A percentile compares a stretch with the other conserved stretches of the same genome.
phyloP scores from a whole-genome alignment of 2,113 vertebrate genomes.

The Eulemur rufifrons region DNA sequence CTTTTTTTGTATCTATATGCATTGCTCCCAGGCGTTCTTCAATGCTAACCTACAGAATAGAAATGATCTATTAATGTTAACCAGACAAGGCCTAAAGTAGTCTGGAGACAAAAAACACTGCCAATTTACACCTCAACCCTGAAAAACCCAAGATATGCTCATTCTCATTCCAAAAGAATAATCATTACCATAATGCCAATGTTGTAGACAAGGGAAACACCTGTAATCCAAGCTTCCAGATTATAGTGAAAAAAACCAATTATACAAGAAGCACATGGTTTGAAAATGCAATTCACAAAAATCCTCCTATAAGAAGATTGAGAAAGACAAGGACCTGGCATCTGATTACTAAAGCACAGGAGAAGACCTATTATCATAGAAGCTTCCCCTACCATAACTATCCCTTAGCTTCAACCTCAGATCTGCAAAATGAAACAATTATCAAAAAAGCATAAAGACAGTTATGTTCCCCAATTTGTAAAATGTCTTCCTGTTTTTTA shows the following conservation, averaged over 20 bases:
- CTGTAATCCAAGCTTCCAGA: neutral
- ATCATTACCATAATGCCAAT: neutral
- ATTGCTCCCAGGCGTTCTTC: slow-evolving; percentile 94
- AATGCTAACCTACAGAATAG: slow-evolving; percentile 89
- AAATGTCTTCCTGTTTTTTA: neutral
- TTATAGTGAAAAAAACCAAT: neutral
- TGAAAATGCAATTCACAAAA: slow-evolving; percentile 5
- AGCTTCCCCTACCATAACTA: neutral
- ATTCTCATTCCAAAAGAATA: neutral
- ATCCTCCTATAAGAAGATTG: too few relatives aligned
- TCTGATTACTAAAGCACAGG: neutral
- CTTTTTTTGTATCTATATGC: slow-evolving; percentile 86
- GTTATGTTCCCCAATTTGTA: neutral
- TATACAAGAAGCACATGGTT: neutral
- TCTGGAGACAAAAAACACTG: neutral
- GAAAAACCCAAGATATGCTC: neutral
- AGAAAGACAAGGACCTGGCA: neutral
- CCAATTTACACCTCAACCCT: neutral
- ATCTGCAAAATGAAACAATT: neutral
- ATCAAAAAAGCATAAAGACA: neutral
- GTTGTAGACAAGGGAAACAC: neutral
- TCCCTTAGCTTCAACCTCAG: neutral
- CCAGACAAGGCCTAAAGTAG: neutral
- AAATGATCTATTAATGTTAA: neutral
- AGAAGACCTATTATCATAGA: neutral